Percentiles rank a stretch among this genome's conserved stretches.
phyloP scores from a whole-genome alignment of 2,113 vertebrate species.

The Entelurus aequoreus region DNA sequence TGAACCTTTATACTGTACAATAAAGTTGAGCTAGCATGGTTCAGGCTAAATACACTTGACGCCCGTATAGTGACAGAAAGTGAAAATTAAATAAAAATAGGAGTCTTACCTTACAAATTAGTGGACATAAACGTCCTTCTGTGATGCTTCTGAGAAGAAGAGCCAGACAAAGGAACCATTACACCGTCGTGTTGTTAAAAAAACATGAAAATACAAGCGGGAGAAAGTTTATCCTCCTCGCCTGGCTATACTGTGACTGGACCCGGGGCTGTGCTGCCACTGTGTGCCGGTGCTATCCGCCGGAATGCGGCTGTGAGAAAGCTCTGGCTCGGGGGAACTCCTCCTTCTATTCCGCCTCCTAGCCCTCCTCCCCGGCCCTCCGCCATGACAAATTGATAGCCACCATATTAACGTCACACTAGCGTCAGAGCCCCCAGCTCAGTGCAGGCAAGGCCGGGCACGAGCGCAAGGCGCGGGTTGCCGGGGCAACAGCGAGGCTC shows the following conservation, averaged over 20 bases:
- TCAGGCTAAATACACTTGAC: too few species aligned
- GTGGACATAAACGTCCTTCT: constrained; percentile 45
- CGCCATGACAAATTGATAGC: constrained; percentile 72
- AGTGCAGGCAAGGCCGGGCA: constrained; percentile 75
- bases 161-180: constrained; percentile 38
- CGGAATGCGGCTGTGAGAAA: constrained; percentile 59
- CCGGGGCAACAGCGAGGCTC: constrained; percentile 78
- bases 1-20: too few species aligned
- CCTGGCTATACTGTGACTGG: constrained; percentile 4
- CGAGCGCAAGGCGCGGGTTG: constrained; percentile 74
- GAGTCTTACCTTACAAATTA: constrained; percentile 58
- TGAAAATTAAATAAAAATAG: neutral
- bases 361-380: constrained; percentile 32
- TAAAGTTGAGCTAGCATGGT: neutral
- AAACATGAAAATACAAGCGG: neutral
- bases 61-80: neutral
- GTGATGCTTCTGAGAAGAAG: constrained; percentile 36
- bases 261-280: constrained; percentile 40
- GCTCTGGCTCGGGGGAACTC: constrained; percentile 51
- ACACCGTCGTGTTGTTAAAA: neutral
- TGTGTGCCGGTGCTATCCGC: constrained; percentile 45
- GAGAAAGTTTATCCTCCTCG: constrained; percentile 16
- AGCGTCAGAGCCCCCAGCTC: constrained; percentile 83
- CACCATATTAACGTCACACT: constrained; percentile 85
- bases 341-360: constrained; percentile 48